Percentiles rank a stretch among this genome's conserved stretches.
phyloP scores from a whole-genome alignment of 2,113 vertebrate species.

The Symphodus melops region DNA sequence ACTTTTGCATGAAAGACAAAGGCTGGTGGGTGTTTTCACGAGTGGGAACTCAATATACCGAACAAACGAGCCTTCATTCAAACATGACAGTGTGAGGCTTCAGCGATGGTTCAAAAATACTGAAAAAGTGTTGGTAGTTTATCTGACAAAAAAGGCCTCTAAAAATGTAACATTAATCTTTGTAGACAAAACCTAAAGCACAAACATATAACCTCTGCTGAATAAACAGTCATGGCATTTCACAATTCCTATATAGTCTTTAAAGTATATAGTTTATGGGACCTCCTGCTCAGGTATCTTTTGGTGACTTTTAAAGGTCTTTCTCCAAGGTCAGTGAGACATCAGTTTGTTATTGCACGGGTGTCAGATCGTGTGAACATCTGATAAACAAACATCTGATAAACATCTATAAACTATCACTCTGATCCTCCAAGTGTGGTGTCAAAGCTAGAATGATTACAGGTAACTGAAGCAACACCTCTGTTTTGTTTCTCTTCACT shows the following conservation, averaged over 20 bases:
- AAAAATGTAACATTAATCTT: background rate
- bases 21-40: slow-evolving; percentile 11
- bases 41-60: background rate
- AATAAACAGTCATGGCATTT: background rate
- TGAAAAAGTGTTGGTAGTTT: no score
- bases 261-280: background rate
- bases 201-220: background rate
- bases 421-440: slow-evolving; percentile 4
- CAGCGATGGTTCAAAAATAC: background rate
- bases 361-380: slow-evolving; percentile 6
- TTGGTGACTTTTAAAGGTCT: slow-evolving; percentile 6
- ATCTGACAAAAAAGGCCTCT: no score
- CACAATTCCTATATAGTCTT: background rate
- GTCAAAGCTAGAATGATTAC: slow-evolving; percentile 10
- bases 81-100: background rate
- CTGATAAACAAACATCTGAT: no score
- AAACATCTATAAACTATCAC: no score
- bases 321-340: slow-evolving; percentile 11
- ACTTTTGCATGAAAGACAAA: slow-evolving; percentile 11
- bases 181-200: background rate
- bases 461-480: slow-evolving; percentile 7
- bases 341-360: slow-evolving; percentile 37
- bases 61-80: background rate
- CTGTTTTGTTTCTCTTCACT: background rate
- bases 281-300: background rate